These are phyloP conservation scores for Microchirus variegatus DNA, from an alignment of 2,797 vertebrate genomes.

Conservation along the genomic window DNA sequence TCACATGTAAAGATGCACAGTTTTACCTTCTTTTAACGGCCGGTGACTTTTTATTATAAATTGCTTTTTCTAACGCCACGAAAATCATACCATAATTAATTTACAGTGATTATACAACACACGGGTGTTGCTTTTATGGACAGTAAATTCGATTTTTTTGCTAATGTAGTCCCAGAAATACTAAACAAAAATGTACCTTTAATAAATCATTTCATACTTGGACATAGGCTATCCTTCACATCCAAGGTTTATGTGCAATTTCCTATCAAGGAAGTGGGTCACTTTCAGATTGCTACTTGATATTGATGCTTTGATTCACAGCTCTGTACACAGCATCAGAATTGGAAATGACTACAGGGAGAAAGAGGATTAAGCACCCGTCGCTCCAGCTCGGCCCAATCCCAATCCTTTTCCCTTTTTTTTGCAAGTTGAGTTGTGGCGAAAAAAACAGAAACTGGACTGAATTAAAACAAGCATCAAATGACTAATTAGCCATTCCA, in stretches of 20 bases:
- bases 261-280: constrained; percentile 12
- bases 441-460: background rate
- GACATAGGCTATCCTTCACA: constrained; percentile 2
- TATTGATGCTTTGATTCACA: constrained; percentile 13
- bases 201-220: constrained; percentile 9
- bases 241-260: constrained; percentile 9
- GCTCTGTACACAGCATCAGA: constrained; percentile 1
- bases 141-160: too few species aligned
- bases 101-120: too few species aligned
- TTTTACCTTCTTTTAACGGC: too few species aligned
- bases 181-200: too few species aligned
- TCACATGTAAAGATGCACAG: too few species aligned
- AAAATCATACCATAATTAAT: too few species aligned
- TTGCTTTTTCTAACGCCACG: too few species aligned
- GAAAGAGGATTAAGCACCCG: background rate
- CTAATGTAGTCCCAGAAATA: too few species aligned
- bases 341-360: constrained; percentile 9
- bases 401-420: too few species aligned
- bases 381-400: background rate
- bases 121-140: too few species aligned
- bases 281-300: constrained; percentile 12
- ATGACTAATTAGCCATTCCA: background rate
- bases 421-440: too few species aligned
- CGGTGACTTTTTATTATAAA: too few species aligned
- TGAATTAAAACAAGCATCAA: background rate